Conservation (phyloP, 2,113 vertebrate species). For the Neogale vison region DNA sequence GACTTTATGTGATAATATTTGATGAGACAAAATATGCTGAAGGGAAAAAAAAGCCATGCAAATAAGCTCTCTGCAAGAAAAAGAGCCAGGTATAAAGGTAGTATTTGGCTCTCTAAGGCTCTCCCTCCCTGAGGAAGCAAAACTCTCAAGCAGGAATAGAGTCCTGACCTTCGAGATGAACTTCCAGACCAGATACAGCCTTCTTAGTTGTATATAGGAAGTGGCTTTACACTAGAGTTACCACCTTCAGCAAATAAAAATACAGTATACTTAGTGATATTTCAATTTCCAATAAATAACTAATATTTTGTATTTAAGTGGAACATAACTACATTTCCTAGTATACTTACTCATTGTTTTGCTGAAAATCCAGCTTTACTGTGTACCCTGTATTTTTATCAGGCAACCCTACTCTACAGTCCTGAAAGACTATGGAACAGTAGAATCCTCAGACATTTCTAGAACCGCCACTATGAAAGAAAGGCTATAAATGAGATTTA, state of each 20-base stretch:
- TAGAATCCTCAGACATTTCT: neutral
- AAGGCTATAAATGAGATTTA: neutral
- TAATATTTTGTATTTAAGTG: neutral
- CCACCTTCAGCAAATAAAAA: slow-evolving; percentile 23
- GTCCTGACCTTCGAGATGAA: neutral
- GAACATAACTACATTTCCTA: neutral
- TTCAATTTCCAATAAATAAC: neutral
- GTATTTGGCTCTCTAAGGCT: neutral
- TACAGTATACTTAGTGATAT: neutral
- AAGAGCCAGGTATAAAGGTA: neutral
- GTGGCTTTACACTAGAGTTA: neutral
- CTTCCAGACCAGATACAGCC: neutral
- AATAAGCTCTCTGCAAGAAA: neutral
- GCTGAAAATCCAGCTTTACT: slow-evolving; percentile 29
- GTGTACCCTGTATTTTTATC: neutral
- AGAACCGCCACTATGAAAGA: neutral
- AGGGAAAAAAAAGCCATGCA: neutral
- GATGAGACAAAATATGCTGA: neutral
- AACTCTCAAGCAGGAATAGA: neutral
- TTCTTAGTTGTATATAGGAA: neutral
- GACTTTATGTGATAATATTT: neutral
- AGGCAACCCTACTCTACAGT: neutral
- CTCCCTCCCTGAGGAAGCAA: neutral
- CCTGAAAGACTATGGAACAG: neutral
- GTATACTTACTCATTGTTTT: neutral